Evolutionary conservation across 2,888 invertebrate genomes (phyloP).

Genomic region (Electrophaes corylata): DNA sequence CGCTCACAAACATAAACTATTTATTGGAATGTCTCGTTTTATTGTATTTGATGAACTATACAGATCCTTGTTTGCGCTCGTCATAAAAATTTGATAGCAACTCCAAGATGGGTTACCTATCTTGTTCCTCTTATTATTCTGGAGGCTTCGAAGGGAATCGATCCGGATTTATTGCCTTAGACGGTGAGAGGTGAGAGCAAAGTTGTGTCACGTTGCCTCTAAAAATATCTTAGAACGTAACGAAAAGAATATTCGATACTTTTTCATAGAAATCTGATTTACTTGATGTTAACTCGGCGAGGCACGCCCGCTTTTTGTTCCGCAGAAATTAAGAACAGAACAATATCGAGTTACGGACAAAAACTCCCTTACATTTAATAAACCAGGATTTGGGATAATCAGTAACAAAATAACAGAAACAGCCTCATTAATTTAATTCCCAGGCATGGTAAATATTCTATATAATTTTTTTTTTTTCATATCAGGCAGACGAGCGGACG

Average conservation of each 20-base stretch:
- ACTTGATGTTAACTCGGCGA: slow-evolving; percentile 34
- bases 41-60: slow-evolving; percentile 48
- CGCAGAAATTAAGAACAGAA: slow-evolving; percentile 17
- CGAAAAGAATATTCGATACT: slow-evolving; percentile 36
- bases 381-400: slow-evolving; percentile 15
- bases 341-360: slow-evolving; percentile 24
- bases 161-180: slow-evolving; percentile 44
- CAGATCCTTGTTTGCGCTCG: slow-evolving; percentile 32
- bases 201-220: slow-evolving; percentile 44
- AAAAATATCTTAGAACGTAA: slow-evolving; percentile 37
- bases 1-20: slow-evolving; percentile 32
- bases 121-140: slow-evolving; percentile 43
- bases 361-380: slow-evolving; percentile 11
- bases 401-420: neutral
- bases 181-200: slow-evolving; percentile 42
- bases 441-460: no score
- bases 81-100: slow-evolving; percentile 50
- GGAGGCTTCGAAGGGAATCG: slow-evolving; percentile 39
- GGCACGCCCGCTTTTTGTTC: slow-evolving; percentile 25
- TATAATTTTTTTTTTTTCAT: no score
- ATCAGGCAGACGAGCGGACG: no score
- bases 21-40: slow-evolving; percentile 41
- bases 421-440: no score
- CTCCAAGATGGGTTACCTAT: slow-evolving; percentile 42
- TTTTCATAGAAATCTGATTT: slow-evolving; percentile 37